Base-by-base conservation (phyloP, 1,140 invertebrate genomes). In the Pomacea maculata region DNA sequence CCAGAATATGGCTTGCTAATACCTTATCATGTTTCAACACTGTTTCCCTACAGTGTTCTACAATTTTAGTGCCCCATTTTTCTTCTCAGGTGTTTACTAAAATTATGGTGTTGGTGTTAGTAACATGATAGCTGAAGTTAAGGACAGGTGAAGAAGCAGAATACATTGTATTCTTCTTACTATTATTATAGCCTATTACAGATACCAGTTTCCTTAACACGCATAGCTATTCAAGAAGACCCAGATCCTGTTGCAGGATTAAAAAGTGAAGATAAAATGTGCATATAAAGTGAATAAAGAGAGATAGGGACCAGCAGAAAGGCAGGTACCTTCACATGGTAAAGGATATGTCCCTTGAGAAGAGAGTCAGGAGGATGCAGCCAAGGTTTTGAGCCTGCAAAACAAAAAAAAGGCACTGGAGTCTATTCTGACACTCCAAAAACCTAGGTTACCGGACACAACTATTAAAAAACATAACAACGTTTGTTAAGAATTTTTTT, bases 311-410 rank as follows among this genome's bases (percentile, higher is more conserved):
- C 68, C 57, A 61, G 1, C 57, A 61, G 4, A 55, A 72, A 19
- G 12, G 21, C 10, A 76, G 90, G 92, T 93, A 98, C 96, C 95
- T 99, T 99, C 91, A 99, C 97, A 92, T 98, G 94, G 93, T 98
- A 99, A 65, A 96, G 96, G 84, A 98, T 97, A 89, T 98, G 97
- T 78, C 97, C 97, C 91, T 95, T 96, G 87, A 97, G 94, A 11
- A 99, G 93, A n/a, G 96, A 94, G 87, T 98, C 97, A 57, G 97
- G 96, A 80, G 96, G 95, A 92, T 99, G 97, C 86, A 98, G 95
- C 97, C 97, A 99, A 76, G 89, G 88, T 74, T 90, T 90, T 64
- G 85, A 88, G 34, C 85, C 88, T 88, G 85, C 29, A 74, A 83
- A 73, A 80, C 45, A 81, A 73, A 70, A 63, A 74, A 82, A 75